These are phyloP conservation scores for Stomatorhinus ivindoensis DNA, from an alignment of 2,113 vertebrate species.

Conservation along the genomic window DNA sequence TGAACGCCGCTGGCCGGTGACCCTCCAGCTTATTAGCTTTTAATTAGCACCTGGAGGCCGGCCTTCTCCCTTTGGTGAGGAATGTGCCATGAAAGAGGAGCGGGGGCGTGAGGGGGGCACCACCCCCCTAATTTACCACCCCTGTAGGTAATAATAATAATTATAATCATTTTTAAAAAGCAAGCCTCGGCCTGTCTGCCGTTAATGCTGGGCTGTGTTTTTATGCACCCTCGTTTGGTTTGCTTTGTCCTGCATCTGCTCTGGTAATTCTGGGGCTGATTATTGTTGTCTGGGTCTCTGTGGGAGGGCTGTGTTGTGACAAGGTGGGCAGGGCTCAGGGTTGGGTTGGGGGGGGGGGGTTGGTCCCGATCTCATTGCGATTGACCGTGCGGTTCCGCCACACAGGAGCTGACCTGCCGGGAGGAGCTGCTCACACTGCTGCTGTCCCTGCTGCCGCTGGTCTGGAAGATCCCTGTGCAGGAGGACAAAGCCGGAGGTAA, in stretches of 20 bases:
- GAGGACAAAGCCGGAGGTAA: constrained; percentile 83
- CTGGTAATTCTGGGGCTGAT: not conserved
- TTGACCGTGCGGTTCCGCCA: constrained; percentile 23
- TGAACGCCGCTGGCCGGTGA: not conserved
- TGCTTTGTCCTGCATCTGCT: not conserved
- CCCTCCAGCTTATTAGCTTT: constrained; percentile 45
- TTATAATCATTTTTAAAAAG: too few species aligned
- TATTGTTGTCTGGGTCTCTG: constrained; percentile 20
- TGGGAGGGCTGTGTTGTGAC: constrained; percentile 13
- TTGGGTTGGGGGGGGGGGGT: not conserved
- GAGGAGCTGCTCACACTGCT: constrained; percentile 92
- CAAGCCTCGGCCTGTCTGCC: not conserved
- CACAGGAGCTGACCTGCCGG: constrained; percentile 87
- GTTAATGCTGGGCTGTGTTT: not conserved
- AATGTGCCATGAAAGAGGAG: constrained; percentile 46
- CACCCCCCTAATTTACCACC: constrained; percentile 5
- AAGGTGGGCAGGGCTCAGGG: not conserved
- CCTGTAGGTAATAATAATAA: not conserved
- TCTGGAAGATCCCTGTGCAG: constrained; percentile 94
- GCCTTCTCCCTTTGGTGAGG: constrained; percentile 45
- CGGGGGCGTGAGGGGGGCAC: constrained; percentile 24
- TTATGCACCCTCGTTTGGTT: not conserved
- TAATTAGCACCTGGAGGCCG: constrained; percentile 50
- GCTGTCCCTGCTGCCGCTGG: constrained; percentile 83
- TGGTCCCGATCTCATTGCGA: not conserved